Base-by-base conservation (phyloP, 2,888 invertebrate species). In the Linyphia triangularis region DNA sequence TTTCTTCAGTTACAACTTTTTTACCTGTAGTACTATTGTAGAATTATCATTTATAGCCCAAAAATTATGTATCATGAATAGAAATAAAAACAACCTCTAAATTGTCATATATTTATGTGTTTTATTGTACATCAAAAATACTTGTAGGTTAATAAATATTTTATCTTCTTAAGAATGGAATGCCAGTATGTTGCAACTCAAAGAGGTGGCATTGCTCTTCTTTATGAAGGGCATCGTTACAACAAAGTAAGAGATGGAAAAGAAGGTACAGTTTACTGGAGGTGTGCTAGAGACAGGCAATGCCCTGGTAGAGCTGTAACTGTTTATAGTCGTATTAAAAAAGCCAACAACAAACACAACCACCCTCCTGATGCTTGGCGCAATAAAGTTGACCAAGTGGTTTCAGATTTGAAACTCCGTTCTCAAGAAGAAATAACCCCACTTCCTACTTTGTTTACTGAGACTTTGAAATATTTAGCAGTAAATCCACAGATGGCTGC, bases 101-200 rank as follows among this genome's bases (percentile, higher is more conserved):
- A n/a, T n/a, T n/a, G n/a, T n/a, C n/a, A n/a, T n/a, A n/a, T n/a
- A n/a, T n/a, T n/a, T n/a, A n/a, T n/a, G n/a, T n/a, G n/a, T n/a
- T n/a, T n/a, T n/a, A n/a, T n/a, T n/a, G n/a, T n/a, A n/a, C n/a
- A n/a, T n/a, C n/a, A n/a, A n/a, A n/a, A n/a, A n/a, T n/a, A n/a
- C n/a, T n/a, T n/a, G n/a, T n/a, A n/a, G n/a, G n/a, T n/a, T n/a
- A n/a, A n/a, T n/a, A n/a, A n/a, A n/a, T n/a, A n/a, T 57, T 86
- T 83, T 63, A 30, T 59, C 30, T 81, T 77, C 75, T 70, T 28
- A 43, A 90, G 88, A 75, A 91, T 91, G 91, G 91, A 91, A 82
- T 91, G 91, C 79, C 91, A 91, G 85, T 91, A 91, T 90, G 91
- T 91, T 63, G 91, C 91, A 28, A 91, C 91, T 69, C 91, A 91